phyloP scores from a whole-genome alignment of 1,140 invertebrate species.

The Propsilocerus akamusi region DNA sequence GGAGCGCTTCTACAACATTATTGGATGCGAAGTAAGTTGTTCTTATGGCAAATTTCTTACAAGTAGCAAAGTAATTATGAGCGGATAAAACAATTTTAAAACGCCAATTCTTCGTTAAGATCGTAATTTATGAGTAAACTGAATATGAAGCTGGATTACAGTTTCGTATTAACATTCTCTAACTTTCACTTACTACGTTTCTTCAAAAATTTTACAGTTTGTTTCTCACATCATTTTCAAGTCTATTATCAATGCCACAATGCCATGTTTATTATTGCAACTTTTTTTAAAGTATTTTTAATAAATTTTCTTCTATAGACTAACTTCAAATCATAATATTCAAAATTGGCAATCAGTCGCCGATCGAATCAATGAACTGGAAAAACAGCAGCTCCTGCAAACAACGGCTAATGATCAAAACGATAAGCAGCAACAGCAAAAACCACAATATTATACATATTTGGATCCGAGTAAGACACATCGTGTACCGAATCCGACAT shows the following conservation, averaged over 20 bases:
- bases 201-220: no score
- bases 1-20: background rate
- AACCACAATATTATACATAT: constrained; percentile 35
- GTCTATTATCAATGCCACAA: no score
- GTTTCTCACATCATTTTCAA: no score
- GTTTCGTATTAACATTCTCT: no score
- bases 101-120: no score
- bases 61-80: background rate
- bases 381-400: constrained; percentile 27
- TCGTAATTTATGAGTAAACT: no score
- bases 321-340: background rate
- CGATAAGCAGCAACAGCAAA: constrained; percentile 5
- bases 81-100: constrained; percentile 14
- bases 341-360: constrained; percentile 38
- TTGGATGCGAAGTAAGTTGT: background rate
- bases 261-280: no score
- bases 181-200: no score
- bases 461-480: constrained; percentile 59
- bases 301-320: background rate
- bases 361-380: constrained; percentile 54
- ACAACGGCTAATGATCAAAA: background rate
- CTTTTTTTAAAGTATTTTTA: no score
- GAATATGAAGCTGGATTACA: no score
- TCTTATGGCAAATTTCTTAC: background rate
- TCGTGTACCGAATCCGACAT: constrained; percentile 49